These are phyloP conservation scores for Periophthalmus magnuspinnatus DNA, from an alignment of 2,797 vertebrate genomes.

Conservation along the genomic window DNA sequence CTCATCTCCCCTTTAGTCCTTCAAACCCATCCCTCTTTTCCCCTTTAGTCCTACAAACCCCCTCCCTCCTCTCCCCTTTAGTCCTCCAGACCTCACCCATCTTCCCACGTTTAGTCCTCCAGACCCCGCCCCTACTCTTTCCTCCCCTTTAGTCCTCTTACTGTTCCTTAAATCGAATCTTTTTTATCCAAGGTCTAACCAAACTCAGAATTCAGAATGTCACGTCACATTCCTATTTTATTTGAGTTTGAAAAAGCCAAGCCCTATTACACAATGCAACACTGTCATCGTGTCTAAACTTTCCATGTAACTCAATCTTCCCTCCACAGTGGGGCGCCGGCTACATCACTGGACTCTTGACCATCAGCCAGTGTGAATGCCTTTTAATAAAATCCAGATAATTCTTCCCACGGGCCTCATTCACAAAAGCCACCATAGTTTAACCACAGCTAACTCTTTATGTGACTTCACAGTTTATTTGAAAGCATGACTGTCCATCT, in stretches of 20 bases:
- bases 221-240: not conserved
- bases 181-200: no score
- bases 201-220: no score
- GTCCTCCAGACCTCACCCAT: no score
- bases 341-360: not conserved
- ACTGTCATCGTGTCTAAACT: not conserved
- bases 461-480: slow-evolving; percentile 6
- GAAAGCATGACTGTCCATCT: no score
- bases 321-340: slow-evolving; percentile 4
- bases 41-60: no score
- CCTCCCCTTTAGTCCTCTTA: no score
- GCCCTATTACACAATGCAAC: not conserved
- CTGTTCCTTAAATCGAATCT: no score
- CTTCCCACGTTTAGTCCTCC: no score
- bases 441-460: slow-evolving; percentile 8
- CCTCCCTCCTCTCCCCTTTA: no score
- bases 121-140: no score
- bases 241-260: not conserved
- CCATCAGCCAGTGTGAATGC: not conserved
- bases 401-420: not conserved
- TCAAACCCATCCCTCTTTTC: no score
- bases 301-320: slow-evolving; percentile 2
- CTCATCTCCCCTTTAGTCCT: no score
- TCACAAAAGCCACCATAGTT: not conserved
- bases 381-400: slow-evolving; percentile 1